phyloP scores from a whole-genome alignment of 2,888 invertebrate species.

The Terebella lapidaria region DNA sequence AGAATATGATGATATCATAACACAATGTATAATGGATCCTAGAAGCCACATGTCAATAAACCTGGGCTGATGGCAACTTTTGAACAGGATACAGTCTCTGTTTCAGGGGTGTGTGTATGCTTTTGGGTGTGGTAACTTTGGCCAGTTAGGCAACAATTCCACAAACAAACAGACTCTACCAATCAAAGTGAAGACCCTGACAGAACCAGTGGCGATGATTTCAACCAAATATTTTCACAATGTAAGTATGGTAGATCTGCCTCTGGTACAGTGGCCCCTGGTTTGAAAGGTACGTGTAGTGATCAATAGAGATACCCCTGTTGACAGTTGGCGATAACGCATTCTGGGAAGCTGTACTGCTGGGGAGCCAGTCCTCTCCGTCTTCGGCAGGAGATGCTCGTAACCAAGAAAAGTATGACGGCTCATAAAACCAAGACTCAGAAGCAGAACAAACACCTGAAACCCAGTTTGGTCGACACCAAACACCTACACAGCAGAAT shows the following conservation, averaged over 20 bases:
- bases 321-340: neutral
- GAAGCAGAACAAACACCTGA: neutral
- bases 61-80: too few relatives aligned
- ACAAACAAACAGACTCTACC: conserved; percentile 33
- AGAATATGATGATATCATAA: too few relatives aligned
- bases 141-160: conserved; percentile 67
- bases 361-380: neutral
- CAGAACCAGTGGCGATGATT: conserved; percentile 53
- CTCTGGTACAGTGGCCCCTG: too few relatives aligned
- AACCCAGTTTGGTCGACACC: neutral
- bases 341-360: neutral
- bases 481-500: neutral
- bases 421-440: neutral
- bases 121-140: conserved; percentile 75
- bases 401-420: neutral
- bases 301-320: neutral
- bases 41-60: too few relatives aligned
- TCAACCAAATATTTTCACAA: conserved; percentile 73
- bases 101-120: conserved; percentile 66
- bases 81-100: too few relatives aligned
- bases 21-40: too few relatives aligned
- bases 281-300: too few relatives aligned
- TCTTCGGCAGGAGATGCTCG: neutral
- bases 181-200: conserved; percentile 25
- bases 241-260: conserved; percentile 61